Base-by-base conservation (phyloP, 2,888 invertebrate genomes). In the Labia minor region DNA sequence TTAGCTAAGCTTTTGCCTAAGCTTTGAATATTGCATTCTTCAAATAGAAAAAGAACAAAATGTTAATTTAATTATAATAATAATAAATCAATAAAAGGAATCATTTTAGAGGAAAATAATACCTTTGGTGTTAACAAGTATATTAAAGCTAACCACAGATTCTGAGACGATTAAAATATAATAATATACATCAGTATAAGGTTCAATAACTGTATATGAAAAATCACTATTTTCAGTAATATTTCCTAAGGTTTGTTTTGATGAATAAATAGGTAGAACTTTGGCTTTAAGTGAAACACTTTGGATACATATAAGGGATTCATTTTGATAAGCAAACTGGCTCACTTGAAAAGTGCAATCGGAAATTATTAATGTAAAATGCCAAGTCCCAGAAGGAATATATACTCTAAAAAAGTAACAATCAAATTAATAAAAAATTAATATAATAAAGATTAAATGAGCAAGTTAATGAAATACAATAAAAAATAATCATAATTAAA, bases 161-260 rank as follows among this genome's bases (percentile, higher is more conserved):
- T 76, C 76, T 1, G 80, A 76, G 19, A 78, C 74, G 26, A 81
- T 74, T 69, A 80, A 73, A 62, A 81, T 71, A 73, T 81, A 81
- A 72, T 81, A 80, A 73, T 80, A 80, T 37, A 76, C 76, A 69
- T 80, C 78, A 67, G 78, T 78, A 69, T 73, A 78, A 0, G 81
- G 81, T 49, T 78, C 74, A 16, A 72, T 71, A 73, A 78, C 78
- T 1, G 71, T 72, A 67, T 79, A 78, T 1, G 73, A 74, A 68
- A 78, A 76, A 61, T 72, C 74, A 70, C 73, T 74, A 20, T 72
- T 72, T 19, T 72, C 73, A 10, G 75, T 74, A 11, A 79, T 70
- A 71, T 76, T 76, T 66, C 71, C 72, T 21, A 69, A 65, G 3
- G 68, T 67, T 64, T 37, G 49, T 62, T 71, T 74, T 21, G 76